A percentile compares a stretch with the other conserved stretches of the same genome.
These are phyloP conservation scores for Dendrolimus kikuchii DNA, from an alignment of 1,140 invertebrate species.

Conservation along the genomic window DNA sequence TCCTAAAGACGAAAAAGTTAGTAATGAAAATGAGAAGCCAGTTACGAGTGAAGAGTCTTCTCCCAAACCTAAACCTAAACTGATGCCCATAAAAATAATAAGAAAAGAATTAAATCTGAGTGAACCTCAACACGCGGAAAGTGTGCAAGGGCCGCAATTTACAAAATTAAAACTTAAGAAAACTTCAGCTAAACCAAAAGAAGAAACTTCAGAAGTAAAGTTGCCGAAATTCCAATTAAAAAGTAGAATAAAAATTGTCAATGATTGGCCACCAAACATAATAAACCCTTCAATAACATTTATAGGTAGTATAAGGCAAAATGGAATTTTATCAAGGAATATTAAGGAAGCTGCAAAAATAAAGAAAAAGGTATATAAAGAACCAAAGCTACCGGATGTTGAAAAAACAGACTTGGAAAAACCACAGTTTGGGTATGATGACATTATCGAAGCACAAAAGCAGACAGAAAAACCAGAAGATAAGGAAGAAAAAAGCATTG, in stretches of 20 bases:
- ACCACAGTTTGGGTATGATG: conserved; percentile 56
- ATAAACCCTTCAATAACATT: conserved; percentile 68
- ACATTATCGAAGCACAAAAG: conserved; percentile 44
- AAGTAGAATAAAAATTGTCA: conserved; percentile 75
- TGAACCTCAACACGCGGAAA: conserved; percentile 52
- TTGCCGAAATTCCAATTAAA: conserved; percentile 79
- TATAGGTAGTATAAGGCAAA: conserved; percentile 72
- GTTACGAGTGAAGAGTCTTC: background rate
- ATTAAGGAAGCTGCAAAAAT: conserved; percentile 77
- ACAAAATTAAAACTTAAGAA: conserved; percentile 78
- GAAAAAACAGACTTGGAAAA: conserved; percentile 66
- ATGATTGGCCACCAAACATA: conserved; percentile 75
- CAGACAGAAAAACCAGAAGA: conserved; percentile 32
- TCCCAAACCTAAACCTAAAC: conserved; percentile 22
- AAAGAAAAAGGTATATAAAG: conserved; percentile 69
- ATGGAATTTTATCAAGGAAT: conserved; percentile 79
- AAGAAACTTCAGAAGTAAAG: conserved; percentile 61
- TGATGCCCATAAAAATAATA: conserved; percentile 57
- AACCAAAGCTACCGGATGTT: conserved; percentile 53
- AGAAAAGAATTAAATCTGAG: conserved; percentile 47
- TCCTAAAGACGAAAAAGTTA: too few relatives aligned
- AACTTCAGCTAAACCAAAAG: conserved; percentile 64
- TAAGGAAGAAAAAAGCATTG: conserved; percentile 15
- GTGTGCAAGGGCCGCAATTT: conserved; percentile 71
- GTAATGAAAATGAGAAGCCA: too few relatives aligned